Percentiles rank a stretch among this genome's conserved stretches.
Conservation (phyloP, 2,797 vertebrate genomes). For the Sebastes flavidus region DNA sequence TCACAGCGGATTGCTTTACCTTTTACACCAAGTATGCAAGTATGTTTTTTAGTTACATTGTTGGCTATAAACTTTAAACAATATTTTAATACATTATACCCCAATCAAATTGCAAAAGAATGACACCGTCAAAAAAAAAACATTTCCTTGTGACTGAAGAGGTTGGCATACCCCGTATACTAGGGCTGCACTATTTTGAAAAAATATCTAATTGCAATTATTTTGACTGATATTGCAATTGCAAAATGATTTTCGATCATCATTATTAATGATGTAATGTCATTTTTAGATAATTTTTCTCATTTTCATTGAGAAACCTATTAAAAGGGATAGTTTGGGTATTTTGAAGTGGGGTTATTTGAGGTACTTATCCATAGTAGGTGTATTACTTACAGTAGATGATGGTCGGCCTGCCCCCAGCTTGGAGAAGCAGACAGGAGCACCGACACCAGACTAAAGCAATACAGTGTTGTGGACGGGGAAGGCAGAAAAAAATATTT, state of each 20-base stretch:
- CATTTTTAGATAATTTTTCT: too few species aligned
- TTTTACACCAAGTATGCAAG: neutral
- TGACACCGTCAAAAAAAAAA: neutral
- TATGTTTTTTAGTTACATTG: neutral
- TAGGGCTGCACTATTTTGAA: too few species aligned
- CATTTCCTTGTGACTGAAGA: neutral
- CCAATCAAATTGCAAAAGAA: neutral
- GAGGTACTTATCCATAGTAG: too few species aligned
- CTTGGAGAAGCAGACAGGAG: too few species aligned
- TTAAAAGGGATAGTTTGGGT: too few species aligned
- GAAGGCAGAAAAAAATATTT: accelerated
- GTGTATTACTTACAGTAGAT: too few species aligned
- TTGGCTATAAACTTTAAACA: neutral
- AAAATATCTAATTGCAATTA: too few species aligned
- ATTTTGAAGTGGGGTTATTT: too few species aligned
- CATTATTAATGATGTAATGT: too few species aligned
- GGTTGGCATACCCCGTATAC: too few species aligned
- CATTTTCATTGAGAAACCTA: too few species aligned
- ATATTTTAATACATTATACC: neutral
- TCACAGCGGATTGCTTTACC: neutral
- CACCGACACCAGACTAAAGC: accelerated
- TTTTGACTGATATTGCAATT: too few species aligned
- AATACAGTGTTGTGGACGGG: accelerated
- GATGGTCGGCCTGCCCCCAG: accelerated
- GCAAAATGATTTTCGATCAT: accelerated